A percentile compares a stretch with the other conserved stretches of the same genome.
phyloP scores from a whole-genome alignment of 2,113 vertebrate species.

The Thamnophis sirtalis region DNA sequence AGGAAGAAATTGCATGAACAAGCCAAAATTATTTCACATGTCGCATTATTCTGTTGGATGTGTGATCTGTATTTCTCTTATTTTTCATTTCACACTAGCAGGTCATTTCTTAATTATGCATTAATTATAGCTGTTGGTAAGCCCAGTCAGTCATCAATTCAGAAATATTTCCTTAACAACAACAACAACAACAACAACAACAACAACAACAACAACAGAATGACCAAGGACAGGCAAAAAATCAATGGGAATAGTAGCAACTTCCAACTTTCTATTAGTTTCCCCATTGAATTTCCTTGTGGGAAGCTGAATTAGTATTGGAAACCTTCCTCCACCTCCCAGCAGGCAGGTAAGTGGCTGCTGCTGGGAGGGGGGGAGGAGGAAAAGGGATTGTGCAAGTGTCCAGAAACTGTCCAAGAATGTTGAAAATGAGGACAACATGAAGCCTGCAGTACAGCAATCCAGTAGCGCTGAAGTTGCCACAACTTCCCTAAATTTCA shows the following conservation, averaged over 20 bases:
- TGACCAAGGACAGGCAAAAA: not conserved
- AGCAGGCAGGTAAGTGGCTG: not conserved
- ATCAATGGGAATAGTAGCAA: not conserved
- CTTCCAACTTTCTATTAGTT: not conserved
- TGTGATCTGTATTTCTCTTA: not conserved
- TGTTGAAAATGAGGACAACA: not conserved
- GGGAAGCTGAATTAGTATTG: not conserved
- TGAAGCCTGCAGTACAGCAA: not conserved
- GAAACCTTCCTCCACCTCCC: not conserved
- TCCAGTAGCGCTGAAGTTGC: not conserved
- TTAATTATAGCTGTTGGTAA: not conserved
- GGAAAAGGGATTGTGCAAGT: not conserved
- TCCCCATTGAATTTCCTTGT: not conserved
- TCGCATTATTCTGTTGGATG: not conserved
- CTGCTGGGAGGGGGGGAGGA: not conserved
- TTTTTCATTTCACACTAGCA: not conserved
- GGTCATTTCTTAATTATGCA: not conserved
- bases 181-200: not conserved
- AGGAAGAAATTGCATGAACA: not conserved
- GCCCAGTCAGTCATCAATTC: not conserved
- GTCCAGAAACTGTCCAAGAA: not conserved
- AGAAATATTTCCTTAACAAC: not conserved
- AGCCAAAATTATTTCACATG: not conserved
- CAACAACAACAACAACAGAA: not conserved
- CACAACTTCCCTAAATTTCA: not conserved